phyloP scores from a whole-genome alignment of 2,797 vertebrate genomes.

The Cetoscarus ocellatus region DNA sequence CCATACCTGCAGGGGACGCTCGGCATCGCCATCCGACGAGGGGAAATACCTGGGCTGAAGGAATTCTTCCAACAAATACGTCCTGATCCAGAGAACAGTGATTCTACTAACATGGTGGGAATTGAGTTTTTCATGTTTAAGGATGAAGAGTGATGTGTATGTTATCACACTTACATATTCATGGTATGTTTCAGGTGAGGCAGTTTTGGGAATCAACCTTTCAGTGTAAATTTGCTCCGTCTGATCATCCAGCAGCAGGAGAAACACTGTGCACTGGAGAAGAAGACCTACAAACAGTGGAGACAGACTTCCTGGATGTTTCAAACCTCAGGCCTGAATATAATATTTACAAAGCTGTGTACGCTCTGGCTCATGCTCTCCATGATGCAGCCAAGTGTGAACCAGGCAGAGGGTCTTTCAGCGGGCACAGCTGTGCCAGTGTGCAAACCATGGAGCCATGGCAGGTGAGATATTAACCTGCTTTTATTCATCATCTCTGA shows the following conservation, averaged over 20 bases:
- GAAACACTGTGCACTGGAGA: slow-evolving; percentile 62
- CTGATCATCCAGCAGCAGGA: slow-evolving; percentile 22
- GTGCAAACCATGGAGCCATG: slow-evolving; percentile 71
- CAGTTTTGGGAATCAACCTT: slow-evolving; percentile 77
- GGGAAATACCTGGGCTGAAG: slow-evolving; percentile 72
- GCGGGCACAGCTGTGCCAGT: slow-evolving; percentile 65
- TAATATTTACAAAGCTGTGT: slow-evolving; percentile 78
- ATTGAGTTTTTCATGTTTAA: not conserved
- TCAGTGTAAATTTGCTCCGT: slow-evolving; percentile 59
- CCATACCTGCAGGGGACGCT: slow-evolving; percentile 60
- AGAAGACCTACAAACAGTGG: slow-evolving; percentile 49
- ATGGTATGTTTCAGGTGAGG: slow-evolving; percentile 41
- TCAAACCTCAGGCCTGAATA: slow-evolving; percentile 70
- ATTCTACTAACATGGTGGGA: slow-evolving; percentile 48
- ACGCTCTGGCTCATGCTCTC: slow-evolving; percentile 77
- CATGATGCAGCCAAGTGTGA: slow-evolving; percentile 71
- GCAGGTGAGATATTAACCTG: slow-evolving; percentile 70
- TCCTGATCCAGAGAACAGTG: slow-evolving; percentile 30
- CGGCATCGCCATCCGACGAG: slow-evolving; percentile 75
- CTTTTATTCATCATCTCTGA: not conserved
- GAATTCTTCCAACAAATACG: slow-evolving; percentile 56
- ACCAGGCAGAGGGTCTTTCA: slow-evolving; percentile 73
- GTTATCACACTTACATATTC: not conserved
- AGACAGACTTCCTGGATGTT: slow-evolving; percentile 70
- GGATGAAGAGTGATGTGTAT: not conserved